A percentile compares a stretch with the other conserved stretches of the same genome.
phyloP scores from a whole-genome alignment of 1,140 invertebrate genomes.

The Schlechtendalia chinensis region DNA sequence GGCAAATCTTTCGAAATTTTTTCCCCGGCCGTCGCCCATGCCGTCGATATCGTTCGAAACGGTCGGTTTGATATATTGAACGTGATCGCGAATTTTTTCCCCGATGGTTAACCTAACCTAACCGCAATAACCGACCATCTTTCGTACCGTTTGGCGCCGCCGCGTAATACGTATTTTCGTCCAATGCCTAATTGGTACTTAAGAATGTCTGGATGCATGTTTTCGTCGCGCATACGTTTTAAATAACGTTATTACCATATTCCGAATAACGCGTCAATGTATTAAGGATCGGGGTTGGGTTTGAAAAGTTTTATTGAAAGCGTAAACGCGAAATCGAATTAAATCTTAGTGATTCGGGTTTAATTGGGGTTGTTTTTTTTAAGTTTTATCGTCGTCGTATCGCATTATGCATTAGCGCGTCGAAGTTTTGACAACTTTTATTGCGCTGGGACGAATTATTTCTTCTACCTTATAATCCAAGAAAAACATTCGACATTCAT shows the following conservation, averaged over 20 bases:
- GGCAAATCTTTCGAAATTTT: too few relatives aligned
- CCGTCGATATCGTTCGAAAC: too few relatives aligned
- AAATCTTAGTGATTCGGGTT: conserved; percentile 13
- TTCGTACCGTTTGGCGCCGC: not conserved
- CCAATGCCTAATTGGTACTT: not conserved
- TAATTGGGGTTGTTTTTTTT: conserved; percentile 9
- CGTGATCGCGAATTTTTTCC: not conserved
- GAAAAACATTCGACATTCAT: not conserved
- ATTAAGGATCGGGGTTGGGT: not conserved
- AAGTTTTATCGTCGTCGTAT: not conserved
- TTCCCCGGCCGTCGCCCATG: too few relatives aligned
- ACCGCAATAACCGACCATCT: not conserved
- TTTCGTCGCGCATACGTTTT: not conserved
- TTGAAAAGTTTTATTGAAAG: conserved; percentile 15
- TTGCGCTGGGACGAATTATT: not conserved
- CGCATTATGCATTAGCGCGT: not conserved
- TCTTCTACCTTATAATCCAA: not conserved
- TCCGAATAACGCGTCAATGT: not conserved
- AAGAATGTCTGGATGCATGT: not conserved
- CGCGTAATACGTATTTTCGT: not conserved
- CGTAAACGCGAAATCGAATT: conserved; percentile 18
- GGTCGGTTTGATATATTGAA: too few relatives aligned
- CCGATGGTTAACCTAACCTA: too few relatives aligned
- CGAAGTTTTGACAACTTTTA: conserved; percentile 13
- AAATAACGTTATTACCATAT: not conserved